Conservation (phyloP, 35 echinoderm and acorn worm species). For the Antedon bifida region DNA sequence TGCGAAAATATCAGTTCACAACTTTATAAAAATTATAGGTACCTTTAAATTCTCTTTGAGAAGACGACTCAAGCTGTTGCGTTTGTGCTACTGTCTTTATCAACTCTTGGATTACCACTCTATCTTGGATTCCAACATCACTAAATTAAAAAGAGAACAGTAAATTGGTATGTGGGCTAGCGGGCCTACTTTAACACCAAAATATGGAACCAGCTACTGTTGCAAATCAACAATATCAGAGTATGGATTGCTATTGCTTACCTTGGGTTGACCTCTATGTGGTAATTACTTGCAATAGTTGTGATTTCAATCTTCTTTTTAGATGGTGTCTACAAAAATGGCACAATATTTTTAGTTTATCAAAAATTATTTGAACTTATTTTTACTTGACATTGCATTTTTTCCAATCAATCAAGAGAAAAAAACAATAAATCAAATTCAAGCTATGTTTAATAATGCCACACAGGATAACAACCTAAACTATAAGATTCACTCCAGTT, state of each 20-base stretch:
- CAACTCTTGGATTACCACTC: constrained; percentile 91
- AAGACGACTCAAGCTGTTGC: constrained; percentile 51
- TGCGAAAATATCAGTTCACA: no score
- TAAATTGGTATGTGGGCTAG: not conserved
- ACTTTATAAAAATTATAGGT: not conserved
- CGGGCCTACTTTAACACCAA: not conserved
- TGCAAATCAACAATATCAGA: no score
- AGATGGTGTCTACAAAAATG: constrained; percentile 69
- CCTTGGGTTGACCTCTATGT: constrained; percentile 99
- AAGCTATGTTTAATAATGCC: no score
- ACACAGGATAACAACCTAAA: no score
- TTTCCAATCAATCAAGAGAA: no score
- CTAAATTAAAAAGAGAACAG: constrained; percentile 31
- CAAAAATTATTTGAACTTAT: no score
- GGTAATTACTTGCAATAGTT: constrained; percentile 86
- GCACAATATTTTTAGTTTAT: not conserved
- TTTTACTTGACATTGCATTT: no score
- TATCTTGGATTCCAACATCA: constrained; percentile 92
- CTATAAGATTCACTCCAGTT: no score
- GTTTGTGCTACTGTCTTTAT: constrained; percentile 79
- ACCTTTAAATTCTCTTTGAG: constrained; percentile 98
- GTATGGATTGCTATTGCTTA: no score
- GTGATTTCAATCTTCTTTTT: constrained; percentile 89
- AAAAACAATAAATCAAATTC: no score
- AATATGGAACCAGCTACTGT: no score